Conservation (phyloP, 2,797 vertebrate species). For the Pseudocheirus occidentalis region DNA sequence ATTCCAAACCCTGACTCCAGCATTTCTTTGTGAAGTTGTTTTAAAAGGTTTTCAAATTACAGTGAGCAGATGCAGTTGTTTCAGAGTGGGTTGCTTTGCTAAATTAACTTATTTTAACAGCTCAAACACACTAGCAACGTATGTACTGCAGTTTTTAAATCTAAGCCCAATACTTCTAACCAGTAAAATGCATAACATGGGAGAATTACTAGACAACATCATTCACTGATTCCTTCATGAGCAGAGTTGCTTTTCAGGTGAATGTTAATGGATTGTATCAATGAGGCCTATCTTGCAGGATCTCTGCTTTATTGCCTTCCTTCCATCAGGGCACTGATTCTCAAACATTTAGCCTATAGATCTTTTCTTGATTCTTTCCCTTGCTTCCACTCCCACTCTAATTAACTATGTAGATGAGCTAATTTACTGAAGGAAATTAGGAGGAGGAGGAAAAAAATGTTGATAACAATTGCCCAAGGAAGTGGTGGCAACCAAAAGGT, state of each 20-base stretch:
- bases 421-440: neutral
- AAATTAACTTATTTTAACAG: slow-evolving; percentile 38
- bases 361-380: neutral
- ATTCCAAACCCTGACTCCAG: slow-evolving; percentile 56
- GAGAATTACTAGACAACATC: neutral
- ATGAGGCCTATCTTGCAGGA: neutral
- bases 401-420: neutral
- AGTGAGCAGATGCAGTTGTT: slow-evolving; percentile 49
- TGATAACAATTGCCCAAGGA: neutral
- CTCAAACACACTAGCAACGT: neutral
- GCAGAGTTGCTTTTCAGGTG: neutral
- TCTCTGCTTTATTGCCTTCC: neutral
- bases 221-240: neutral
- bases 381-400: neutral
- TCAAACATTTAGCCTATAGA: neutral
- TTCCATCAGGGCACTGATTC: neutral
- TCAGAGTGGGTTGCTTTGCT: slow-evolving; percentile 6
- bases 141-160: slow-evolving; percentile 5
- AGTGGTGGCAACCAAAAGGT: neutral
- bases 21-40: slow-evolving; percentile 62
- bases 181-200: neutral
- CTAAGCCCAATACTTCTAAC: neutral
- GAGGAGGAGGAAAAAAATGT: neutral
- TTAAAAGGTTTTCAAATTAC: slow-evolving; percentile 63
- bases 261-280: neutral